These are phyloP conservation scores for Toxotes lorentzi DNA, from an alignment of 2,797 vertebrate genomes.

Conservation along the genomic window DNA sequence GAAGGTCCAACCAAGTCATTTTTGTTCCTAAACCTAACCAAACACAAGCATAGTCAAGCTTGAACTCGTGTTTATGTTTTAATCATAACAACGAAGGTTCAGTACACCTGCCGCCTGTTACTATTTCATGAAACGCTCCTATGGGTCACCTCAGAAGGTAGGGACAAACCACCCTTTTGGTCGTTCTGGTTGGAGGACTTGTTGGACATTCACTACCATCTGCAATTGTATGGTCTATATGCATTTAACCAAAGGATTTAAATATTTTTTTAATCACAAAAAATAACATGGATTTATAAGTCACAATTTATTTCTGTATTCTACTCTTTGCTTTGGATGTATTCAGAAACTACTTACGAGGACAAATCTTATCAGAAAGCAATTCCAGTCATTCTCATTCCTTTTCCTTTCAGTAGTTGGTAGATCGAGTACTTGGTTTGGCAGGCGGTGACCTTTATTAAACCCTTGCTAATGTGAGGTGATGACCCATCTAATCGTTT, in stretches of 20 bases:
- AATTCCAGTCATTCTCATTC: not conserved
- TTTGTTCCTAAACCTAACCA: no score
- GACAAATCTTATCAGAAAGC: not conserved
- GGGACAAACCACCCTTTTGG: no score
- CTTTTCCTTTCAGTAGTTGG: constrained; percentile 14
- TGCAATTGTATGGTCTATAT: not conserved
- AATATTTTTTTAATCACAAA: no score
- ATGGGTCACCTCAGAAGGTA: no score
- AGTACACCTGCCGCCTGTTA: no score
- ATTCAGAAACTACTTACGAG: not conserved
- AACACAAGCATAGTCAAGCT: no score
- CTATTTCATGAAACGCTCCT: no score
- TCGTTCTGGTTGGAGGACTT: no score
- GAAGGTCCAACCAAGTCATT: no score
- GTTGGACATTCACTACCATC: not conserved
- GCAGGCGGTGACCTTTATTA: constrained; percentile 26
- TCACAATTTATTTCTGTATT: not conserved
- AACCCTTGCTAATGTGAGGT: constrained; percentile 32
- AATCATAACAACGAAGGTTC: no score
- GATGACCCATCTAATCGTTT: constrained; percentile 35
- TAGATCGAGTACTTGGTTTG: not conserved
- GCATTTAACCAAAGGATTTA: not conserved
- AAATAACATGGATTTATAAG: no score
- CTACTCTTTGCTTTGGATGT: not conserved
- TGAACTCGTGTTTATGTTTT: no score